Conservation (phyloP, 2,888 invertebrate species). For the Carcina quercana region DNA sequence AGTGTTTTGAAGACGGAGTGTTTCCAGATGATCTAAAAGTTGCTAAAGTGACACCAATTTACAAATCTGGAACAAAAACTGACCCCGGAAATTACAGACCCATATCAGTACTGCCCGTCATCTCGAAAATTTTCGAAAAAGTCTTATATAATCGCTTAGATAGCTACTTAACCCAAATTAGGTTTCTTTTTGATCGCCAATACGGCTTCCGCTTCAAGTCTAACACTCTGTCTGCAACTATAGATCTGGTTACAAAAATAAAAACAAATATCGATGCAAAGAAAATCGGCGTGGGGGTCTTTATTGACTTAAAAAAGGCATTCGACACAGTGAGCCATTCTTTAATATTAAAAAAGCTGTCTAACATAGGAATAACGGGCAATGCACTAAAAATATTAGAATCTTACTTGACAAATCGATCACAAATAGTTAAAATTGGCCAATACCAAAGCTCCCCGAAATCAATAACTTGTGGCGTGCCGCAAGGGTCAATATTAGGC, state of each 20-base stretch:
- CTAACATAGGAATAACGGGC: too few species aligned
- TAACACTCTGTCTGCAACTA: constrained; percentile 6
- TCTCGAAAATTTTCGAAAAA: constrained; percentile 11
- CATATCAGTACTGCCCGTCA: constrained; percentile 8
- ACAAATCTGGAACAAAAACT: constrained; percentile 10
- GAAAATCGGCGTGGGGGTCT: too few species aligned
- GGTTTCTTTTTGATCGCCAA: constrained; percentile 2
- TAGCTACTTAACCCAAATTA: background rate
- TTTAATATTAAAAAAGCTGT: too few species aligned
- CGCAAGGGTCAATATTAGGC: too few species aligned
- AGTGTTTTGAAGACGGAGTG: background rate
- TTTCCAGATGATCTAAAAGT: constrained; percentile 9
- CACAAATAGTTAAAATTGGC: too few species aligned
- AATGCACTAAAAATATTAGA: too few species aligned
- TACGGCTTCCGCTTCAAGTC: constrained; percentile 7
- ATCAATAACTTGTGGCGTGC: too few species aligned
- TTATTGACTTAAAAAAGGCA: too few species aligned
- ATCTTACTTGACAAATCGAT: too few species aligned
- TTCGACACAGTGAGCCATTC: too few species aligned
- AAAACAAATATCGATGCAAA: constrained; percentile 8
- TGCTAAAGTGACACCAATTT: constrained; percentile 13
- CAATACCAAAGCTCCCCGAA: too few species aligned
- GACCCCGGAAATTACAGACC: constrained; percentile 14
- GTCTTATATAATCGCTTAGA: constrained; percentile 4
- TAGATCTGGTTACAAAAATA: constrained; percentile 7